Base-by-base conservation (phyloP, 2,113 vertebrate species). In the Balaenoptera acutorostrata region DNA sequence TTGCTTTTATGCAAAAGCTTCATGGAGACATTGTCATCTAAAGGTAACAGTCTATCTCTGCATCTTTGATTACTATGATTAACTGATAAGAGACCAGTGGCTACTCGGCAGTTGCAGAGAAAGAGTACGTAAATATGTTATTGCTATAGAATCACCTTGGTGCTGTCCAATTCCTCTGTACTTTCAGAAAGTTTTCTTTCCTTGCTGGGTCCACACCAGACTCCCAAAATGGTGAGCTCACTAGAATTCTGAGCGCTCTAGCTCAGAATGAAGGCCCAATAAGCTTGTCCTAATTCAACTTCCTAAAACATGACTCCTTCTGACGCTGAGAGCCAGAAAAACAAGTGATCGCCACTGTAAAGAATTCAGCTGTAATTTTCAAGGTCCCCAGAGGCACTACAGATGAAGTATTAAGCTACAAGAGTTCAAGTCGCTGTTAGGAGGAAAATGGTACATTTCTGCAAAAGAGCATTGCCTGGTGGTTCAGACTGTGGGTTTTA, bases 281-380 rank as follows among this genome's bases (percentile, higher is more conserved):
- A 88, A 97, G 66, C 36, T 8, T 14, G 61, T 59, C 72, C 81
- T 82, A 68, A 93, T 86, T 91, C 55, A 23, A 61, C 15, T 91
- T 49, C 77, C 81, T 78, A 23, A 95, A 97, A 68, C 46, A 86
- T 94, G 71, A 20, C 66, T 84, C 23, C n/a, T 36, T 93, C 68
- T 92, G 89, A 90, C 0, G 52, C 0, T 21, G 57, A 88, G 36
- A 94, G 83, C 83, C 97, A 94, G 75, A 52, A 87, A 94, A 97
- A 94, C 20, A 93, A 93, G 97, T 44, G 86, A 82, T 44, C 55
- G 3, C 61, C 52, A 89, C 6, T 63, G 71, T 68, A 94, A 97
- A 87, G 61, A 95, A 95, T 75, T 94, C 77, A 93, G 74, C 75
- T 97, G 31, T 97, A 90, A 96, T 97, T 96, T 92, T 81, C 81